These are phyloP conservation scores for Sthenelais limicola DNA, from an alignment of 2,888 invertebrate species.

Conservation along the genomic window DNA sequence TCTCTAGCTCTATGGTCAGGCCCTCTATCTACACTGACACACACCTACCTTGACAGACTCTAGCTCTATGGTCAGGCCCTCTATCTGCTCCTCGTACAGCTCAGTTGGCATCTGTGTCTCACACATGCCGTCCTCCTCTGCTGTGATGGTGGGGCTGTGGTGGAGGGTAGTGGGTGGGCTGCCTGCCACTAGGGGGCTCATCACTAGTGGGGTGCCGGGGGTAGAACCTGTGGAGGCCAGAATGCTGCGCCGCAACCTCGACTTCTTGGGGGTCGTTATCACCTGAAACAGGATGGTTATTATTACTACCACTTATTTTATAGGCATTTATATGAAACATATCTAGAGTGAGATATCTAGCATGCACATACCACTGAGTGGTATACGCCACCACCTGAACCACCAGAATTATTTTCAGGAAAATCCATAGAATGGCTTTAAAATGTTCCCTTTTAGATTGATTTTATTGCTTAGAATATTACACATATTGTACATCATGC, in stretches of 20 bases:
- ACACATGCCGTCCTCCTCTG: constrained; percentile 51
- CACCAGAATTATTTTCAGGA: too few relatives aligned
- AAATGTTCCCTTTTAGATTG: too few relatives aligned
- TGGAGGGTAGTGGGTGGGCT: background rate
- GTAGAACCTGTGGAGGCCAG: constrained; percentile 55
- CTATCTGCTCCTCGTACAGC: constrained; percentile 54
- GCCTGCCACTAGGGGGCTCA: background rate
- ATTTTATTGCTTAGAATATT: too few relatives aligned
- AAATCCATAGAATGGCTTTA: too few relatives aligned
- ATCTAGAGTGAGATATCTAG: too few relatives aligned
- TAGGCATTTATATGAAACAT: background rate
- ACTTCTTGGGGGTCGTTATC: constrained; percentile 64
- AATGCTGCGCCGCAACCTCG: constrained; percentile 54
- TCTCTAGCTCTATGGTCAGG: too few relatives aligned
- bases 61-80: constrained; percentile 58
- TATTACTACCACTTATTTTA: background rate
- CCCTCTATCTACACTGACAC: too few relatives aligned
- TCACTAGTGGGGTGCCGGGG: background rate
- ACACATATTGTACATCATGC: too few relatives aligned
- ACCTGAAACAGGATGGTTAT: constrained; percentile 53
- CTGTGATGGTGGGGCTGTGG: constrained; percentile 26
- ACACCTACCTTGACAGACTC: background rate
- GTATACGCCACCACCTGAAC: too few relatives aligned
- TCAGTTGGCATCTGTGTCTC: constrained; percentile 45
- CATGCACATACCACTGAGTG: too few relatives aligned